These are phyloP conservation scores for Amblyjoppa proteus DNA, from an alignment of 2,888 invertebrate species.

Conservation along the genomic window DNA sequence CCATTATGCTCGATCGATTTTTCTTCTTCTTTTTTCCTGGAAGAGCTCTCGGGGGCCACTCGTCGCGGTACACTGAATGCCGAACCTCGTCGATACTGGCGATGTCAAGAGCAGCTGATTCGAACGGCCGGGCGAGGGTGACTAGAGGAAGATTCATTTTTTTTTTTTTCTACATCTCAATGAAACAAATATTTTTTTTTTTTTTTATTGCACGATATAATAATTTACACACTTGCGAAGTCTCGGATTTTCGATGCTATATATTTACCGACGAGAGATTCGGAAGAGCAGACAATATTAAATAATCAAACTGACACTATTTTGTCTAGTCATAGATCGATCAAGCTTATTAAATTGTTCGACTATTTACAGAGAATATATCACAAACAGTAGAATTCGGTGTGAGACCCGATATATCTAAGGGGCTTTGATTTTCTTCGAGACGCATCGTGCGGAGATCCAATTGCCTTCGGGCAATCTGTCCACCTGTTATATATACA, in stretches of 20 bases:
- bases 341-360: constrained; percentile 24
- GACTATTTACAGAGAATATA: constrained; percentile 64
- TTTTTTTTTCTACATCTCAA: constrained; percentile 13
- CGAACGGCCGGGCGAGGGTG: not conserved
- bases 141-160: not conserved
- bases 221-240: constrained; percentile 50
- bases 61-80: not conserved
- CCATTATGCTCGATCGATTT: constrained; percentile 27
- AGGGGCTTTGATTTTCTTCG: constrained; percentile 27
- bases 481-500: not conserved
- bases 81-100: not conserved
- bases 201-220: constrained; percentile 64
- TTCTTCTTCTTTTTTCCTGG: not conserved
- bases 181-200: constrained; percentile 57
- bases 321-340: constrained; percentile 5
- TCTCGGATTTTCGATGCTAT: constrained; percentile 20
- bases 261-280: constrained; percentile 37
- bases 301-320: constrained; percentile 3
- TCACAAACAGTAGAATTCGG: constrained; percentile 77
- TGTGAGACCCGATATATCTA: constrained; percentile 43
- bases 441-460: constrained; percentile 1
- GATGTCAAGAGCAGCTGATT: constrained; percentile 20
- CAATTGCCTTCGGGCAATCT: constrained; percentile 18
- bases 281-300: not conserved
- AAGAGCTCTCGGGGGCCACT: not conserved